phyloP scores from a whole-genome alignment of 2,888 invertebrate genomes.

The Pristionchus japonicus region DNA sequence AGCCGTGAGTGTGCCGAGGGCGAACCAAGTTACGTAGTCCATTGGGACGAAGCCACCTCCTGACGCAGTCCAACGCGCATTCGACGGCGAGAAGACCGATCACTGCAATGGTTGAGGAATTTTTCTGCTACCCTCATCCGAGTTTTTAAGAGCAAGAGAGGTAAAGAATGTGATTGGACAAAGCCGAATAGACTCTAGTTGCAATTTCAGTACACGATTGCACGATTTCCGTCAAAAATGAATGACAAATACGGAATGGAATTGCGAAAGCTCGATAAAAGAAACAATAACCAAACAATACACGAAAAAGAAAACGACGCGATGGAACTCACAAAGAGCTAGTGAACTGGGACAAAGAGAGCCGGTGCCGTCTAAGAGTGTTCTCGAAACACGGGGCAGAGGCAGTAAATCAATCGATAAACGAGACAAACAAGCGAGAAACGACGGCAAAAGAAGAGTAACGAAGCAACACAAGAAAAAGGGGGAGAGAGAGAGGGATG shows the following conservation, averaged over 20 bases:
- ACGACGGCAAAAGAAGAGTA: conserved; percentile 40
- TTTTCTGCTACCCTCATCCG: too few relatives aligned
- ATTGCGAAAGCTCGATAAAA: neutral
- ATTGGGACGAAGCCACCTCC: conserved; percentile 76
- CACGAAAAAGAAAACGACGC: neutral
- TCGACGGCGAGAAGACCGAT: conserved; percentile 9
- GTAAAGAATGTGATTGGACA: too few relatives aligned
- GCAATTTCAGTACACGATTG: too few relatives aligned
- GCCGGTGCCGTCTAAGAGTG: neutral
- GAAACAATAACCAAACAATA: neutral
- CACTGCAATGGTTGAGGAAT: too few relatives aligned
- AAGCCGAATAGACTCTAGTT: too few relatives aligned
- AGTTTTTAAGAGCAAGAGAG: too few relatives aligned
- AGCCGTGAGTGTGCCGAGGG: conserved; percentile 81
- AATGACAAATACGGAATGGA: neutral
- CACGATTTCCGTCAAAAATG: neutral
- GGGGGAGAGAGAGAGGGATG: too few relatives aligned
- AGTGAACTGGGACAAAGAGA: too few relatives aligned
- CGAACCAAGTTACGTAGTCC: conserved; percentile 83
- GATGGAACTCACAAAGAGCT: neutral
- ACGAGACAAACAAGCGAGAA: conserved; percentile 29
- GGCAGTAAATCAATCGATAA: conserved; percentile 31
- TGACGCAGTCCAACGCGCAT: neutral
- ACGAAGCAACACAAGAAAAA: conserved; percentile 36
- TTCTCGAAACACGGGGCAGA: neutral